Conservation (phyloP, 1,140 invertebrate genomes). For the Plectus sambesii region DNA sequence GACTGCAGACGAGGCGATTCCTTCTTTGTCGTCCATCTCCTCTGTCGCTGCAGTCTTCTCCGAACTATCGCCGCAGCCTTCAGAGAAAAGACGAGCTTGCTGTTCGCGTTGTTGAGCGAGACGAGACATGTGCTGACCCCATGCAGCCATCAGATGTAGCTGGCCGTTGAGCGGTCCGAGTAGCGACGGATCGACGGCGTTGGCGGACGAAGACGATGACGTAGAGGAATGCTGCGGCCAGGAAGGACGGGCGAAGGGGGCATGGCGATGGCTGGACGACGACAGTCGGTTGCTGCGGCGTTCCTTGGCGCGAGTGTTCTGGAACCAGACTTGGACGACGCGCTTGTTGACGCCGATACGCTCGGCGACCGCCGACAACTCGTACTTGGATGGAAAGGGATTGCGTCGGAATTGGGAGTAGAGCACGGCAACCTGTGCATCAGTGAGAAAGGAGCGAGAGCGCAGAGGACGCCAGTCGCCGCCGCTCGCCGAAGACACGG, state of each 20-base stretch:
- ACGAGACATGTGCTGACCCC: no score
- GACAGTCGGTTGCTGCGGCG: conserved; percentile 45
- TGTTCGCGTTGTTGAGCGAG: no score
- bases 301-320: conserved; percentile 85
- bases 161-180: no score
- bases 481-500: conserved; percentile 19
- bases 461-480: conserved; percentile 48
- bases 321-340: conserved; percentile 93
- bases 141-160: no score
- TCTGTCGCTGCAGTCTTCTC: no score
- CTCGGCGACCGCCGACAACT: conserved; percentile 74
- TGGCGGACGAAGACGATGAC: no score
- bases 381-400: conserved; percentile 79
- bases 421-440: conserved; percentile 75
- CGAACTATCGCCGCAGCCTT: neutral
- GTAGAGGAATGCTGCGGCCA: conserved; percentile 7
- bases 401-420: conserved; percentile 77
- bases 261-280: conserved; percentile 29
- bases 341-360: conserved; percentile 75
- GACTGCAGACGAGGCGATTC: conserved; percentile 16
- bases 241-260: conserved; percentile 10
- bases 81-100: neutral
- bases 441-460: conserved; percentile 79
- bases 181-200: no score
- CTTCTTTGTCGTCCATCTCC: no score